Conservation (phyloP, 2,888 invertebrate species). For the Micoletzkya japonica region DNA sequence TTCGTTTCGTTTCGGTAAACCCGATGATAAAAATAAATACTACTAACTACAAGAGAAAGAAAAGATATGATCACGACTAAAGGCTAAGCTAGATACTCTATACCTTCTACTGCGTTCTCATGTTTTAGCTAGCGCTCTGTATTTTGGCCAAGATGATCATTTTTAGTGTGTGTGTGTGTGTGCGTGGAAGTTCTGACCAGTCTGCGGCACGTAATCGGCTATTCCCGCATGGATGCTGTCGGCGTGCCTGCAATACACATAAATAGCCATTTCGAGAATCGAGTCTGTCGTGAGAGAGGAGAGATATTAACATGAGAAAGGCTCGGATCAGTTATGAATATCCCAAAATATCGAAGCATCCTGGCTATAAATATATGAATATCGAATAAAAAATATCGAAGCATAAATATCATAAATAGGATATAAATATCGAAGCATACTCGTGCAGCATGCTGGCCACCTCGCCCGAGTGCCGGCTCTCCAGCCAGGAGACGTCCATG, state of each 20-base stretch:
- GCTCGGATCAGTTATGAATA: too few species aligned
- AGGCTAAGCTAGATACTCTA: neutral
- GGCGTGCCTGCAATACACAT: constrained; percentile 50
- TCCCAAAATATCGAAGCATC: too few species aligned
- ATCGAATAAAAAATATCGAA: neutral
- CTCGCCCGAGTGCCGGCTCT: constrained; percentile 59
- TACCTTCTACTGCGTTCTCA: neutral
- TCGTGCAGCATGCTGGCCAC: constrained; percentile 61
- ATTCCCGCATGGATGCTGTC: constrained; percentile 62
- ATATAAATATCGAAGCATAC: constrained; percentile 36
- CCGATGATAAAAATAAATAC: too few species aligned
- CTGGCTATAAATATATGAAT: too few species aligned
- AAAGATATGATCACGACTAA: neutral
- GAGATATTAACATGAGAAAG: too few species aligned
- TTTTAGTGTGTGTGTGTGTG: too few species aligned
- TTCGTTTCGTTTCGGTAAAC: too few species aligned
- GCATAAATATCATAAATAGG: neutral
- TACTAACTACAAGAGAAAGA: too few species aligned
- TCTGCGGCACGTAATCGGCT: constrained; percentile 60
- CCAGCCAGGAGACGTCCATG: constrained; percentile 63
- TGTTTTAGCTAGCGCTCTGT: too few species aligned
- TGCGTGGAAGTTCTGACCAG: too few species aligned
- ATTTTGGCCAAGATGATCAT: too few species aligned
- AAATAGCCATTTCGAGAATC: too few species aligned
- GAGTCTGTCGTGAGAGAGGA: neutral